Evolutionary conservation across 2,888 invertebrate genomes (phyloP).

Genomic region (Philereme vetulata): DNA sequence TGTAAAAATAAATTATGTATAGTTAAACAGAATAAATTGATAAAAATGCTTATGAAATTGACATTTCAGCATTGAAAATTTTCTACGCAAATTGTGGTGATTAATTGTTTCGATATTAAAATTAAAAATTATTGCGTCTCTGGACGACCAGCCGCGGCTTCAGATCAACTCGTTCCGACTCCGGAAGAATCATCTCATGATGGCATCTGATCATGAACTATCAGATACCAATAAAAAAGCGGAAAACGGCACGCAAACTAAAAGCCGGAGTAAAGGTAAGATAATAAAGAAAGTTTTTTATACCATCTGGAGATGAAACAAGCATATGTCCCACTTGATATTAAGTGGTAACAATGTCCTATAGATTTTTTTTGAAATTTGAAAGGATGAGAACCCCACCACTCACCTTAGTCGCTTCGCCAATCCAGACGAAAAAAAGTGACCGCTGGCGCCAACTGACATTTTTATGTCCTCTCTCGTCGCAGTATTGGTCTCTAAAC

Average conservation of each 20-base stretch:
- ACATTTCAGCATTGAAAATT: neutral
- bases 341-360: no score
- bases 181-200: slow-evolving; percentile 7
- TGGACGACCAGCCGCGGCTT: slow-evolving; percentile 5
- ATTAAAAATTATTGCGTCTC: slow-evolving; percentile 19
- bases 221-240: slow-evolving; percentile 33
- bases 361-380: no score
- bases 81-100: neutral
- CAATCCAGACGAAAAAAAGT: no score
- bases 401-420: no score
- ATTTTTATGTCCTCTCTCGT: no score
- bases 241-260: slow-evolving; percentile 60
- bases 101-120: neutral
- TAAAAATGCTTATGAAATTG: neutral
- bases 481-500: no score
- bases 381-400: no score
- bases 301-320: no score
- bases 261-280: slow-evolving; percentile 26
- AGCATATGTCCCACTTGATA: no score
- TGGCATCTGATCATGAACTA: slow-evolving; percentile 30
- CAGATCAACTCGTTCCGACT: slow-evolving; percentile 15
- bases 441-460: no score
- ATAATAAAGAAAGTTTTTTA: neutral
- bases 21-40: neutral
- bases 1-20: slow-evolving; percentile 4